Evolutionary conservation across 2,113 vertebrate genomes (phyloP).

Genomic region (Bostrychus sinensis): DNA sequence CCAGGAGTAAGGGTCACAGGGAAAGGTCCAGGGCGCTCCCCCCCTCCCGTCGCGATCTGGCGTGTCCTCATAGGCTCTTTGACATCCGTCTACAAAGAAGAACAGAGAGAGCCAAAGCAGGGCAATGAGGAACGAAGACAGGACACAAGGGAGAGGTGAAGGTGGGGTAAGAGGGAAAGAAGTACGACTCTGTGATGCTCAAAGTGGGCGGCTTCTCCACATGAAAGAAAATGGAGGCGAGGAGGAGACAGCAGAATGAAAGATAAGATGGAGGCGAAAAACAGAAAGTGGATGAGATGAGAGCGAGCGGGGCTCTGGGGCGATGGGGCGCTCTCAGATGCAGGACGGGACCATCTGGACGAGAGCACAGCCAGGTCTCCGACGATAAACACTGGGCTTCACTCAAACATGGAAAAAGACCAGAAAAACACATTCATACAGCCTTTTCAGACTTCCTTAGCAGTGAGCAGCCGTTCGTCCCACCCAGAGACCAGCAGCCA

Average conservation of each 20-base stretch:
- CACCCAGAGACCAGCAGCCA: constrained; percentile 17
- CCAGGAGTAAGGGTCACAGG: constrained; percentile 47
- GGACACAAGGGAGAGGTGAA: constrained; percentile 21
- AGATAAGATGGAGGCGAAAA: constrained; percentile 16
- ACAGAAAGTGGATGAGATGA: constrained; percentile 19
- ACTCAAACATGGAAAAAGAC: constrained; percentile 57
- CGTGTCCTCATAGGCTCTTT: constrained; percentile 36
- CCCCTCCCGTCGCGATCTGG: constrained; percentile 39
- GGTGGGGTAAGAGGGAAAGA: not conserved
- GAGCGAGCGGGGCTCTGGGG: constrained; percentile 52
- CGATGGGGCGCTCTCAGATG: constrained; percentile 65
- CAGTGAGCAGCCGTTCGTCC: constrained; percentile 9
- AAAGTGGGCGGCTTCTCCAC: constrained; percentile 50
- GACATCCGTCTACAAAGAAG: constrained; percentile 28
- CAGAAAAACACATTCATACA: constrained; percentile 56
- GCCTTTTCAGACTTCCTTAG: constrained; percentile 43
- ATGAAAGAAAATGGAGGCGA: constrained; percentile 47
- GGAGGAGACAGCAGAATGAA: constrained; percentile 46
- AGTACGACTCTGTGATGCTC: constrained; percentile 48
- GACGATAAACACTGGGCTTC: constrained; percentile 73
- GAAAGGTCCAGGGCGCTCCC: constrained; percentile 26
- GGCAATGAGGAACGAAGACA: constrained; percentile 16
- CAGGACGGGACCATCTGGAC: constrained; percentile 75
- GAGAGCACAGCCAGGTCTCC: constrained; percentile 66
- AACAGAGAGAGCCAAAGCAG: constrained; percentile 18